phyloP scores from a whole-genome alignment of 2,113 vertebrate genomes.

The Chamaea fasciata region DNA sequence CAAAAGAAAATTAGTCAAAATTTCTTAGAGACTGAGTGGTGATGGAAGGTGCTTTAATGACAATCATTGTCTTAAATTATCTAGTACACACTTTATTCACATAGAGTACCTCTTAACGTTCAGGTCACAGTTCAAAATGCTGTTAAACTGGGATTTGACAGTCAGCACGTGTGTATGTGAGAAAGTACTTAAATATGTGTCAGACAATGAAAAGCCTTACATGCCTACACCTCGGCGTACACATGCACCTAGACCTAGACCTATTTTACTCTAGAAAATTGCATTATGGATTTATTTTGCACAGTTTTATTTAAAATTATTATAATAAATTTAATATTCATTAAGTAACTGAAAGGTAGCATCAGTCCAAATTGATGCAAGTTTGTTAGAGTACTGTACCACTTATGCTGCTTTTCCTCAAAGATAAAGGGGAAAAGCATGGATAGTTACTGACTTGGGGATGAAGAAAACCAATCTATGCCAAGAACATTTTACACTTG shows the following conservation, averaged over 20 bases:
- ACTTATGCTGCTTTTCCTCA: neutral
- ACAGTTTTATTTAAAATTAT: neutral
- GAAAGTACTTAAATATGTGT: neutral
- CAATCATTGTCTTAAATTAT: neutral
- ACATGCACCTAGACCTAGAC: neutral
- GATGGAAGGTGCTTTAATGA: neutral
- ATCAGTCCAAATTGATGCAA: neutral
- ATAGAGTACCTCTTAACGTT: neutral
- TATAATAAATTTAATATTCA: neutral
- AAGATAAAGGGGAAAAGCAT: neutral
- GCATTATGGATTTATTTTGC: neutral
- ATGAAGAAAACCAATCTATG: neutral
- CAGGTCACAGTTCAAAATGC: neutral
- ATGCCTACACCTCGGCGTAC: neutral
- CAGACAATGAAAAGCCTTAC: neutral
- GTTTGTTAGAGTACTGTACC: neutral
- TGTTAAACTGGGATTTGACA: neutral
- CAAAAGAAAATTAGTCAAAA: neutral
- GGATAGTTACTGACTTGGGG: neutral
- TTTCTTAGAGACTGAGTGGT: neutral
- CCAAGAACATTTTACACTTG: neutral
- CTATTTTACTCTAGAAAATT: neutral
- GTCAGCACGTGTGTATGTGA: fast-evolving
- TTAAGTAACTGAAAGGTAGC: neutral
- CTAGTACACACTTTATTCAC: neutral